Evolutionary conservation across 1,140 invertebrate genomes (phyloP), one percentile per base, ranked within the genome.

Genomic region (Samia ricini): DNA sequence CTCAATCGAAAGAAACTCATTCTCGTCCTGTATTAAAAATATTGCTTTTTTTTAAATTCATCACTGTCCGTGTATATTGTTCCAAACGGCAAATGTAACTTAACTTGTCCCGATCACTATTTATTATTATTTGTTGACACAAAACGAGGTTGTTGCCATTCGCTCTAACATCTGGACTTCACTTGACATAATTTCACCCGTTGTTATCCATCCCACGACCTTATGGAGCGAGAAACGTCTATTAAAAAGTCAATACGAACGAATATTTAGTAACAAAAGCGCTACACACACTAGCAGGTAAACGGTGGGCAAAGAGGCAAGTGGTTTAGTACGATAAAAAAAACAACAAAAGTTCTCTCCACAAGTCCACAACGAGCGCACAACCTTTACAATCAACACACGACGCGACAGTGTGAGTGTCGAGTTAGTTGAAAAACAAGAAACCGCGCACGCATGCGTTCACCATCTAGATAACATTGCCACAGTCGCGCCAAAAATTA

Each of bases 21-120:
- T 81, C 85, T 84, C 33, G 15, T 42, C 33, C 33, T 42, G 33
- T 42, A 82, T 88, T 85, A 77, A 84, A 68, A 72, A 61, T 72
- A 83, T 83, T 79, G 81, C 88, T 79, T 84, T n/a, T n/a, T n/a
- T n/a, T n/a, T n/a, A n/a, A 85, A 84, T 81, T 85, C 79, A 88
- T 81, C 85, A 85, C 76, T 83, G n/a, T 82, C n/a, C n/a, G n/a
- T n/a, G n/a, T n/a, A n/a, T n/a, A n/a, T 81, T 84, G 67, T 83
- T 66, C 71, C 29, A 63, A 63, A 69, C 66, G 24, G 51, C 65
- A 64, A 76, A 71, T 73, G 67, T 70, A 83, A 78, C 80, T 85
- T 70, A 83, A 78, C 80, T 85, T 74, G 83, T 85, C 76, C 74
- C 61, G 69, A 83, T 72, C 83, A 89, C 85, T 85, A 82, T 88